Percentiles rank a stretch among this genome's conserved stretches.
These are phyloP conservation scores for Chondrosia reniformis DNA, from an alignment of 37 sponge, comb jelly and placozoan genomes.

Conservation along the genomic window DNA sequence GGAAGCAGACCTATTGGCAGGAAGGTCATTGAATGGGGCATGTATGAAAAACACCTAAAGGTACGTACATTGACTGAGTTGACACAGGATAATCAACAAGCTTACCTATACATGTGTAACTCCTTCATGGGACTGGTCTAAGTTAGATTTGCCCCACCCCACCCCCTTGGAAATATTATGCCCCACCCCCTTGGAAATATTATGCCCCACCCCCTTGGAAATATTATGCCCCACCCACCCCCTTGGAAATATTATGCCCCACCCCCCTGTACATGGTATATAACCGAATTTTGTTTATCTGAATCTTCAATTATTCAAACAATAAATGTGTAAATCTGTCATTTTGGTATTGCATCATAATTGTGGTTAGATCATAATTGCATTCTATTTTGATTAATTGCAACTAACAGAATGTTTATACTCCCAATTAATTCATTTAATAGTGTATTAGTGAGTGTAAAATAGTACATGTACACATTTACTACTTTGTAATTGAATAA, in stretches of 20 bases:
- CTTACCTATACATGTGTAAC: too few relatives aligned
- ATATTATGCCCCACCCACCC: slow-evolving; percentile 53
- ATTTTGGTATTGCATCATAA: slow-evolving; percentile 54
- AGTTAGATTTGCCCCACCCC: slow-evolving; percentile 67
- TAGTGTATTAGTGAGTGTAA: slow-evolving; percentile 56
- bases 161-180: slow-evolving; percentile 51
- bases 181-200: too few relatives aligned
- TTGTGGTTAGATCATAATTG: slow-evolving; percentile 28
- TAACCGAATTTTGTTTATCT: too few relatives aligned
- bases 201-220: too few relatives aligned
- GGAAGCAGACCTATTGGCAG: slow-evolving; percentile 42
- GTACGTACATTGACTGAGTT: slow-evolving; percentile 25
- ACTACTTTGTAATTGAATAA: not conserved
- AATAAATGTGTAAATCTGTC: too few relatives aligned
- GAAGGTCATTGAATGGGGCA: slow-evolving; percentile 32
- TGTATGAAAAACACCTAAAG: slow-evolving; percentile 77
- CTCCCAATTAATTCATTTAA: slow-evolving; percentile 40
- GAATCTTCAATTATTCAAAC: too few relatives aligned
- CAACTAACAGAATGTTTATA: slow-evolving; percentile 39
- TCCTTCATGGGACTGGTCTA: slow-evolving; percentile 44
- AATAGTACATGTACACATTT: not conserved
- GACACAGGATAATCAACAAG: too few relatives aligned
- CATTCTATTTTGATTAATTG: too few relatives aligned
- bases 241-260: slow-evolving; percentile 52
- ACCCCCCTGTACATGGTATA: too few relatives aligned